Evolutionary conservation across 2,797 vertebrate genomes (phyloP), one percentile per base, ranked within the genome.

Genomic region (Siniperca scherzeri): DNA sequence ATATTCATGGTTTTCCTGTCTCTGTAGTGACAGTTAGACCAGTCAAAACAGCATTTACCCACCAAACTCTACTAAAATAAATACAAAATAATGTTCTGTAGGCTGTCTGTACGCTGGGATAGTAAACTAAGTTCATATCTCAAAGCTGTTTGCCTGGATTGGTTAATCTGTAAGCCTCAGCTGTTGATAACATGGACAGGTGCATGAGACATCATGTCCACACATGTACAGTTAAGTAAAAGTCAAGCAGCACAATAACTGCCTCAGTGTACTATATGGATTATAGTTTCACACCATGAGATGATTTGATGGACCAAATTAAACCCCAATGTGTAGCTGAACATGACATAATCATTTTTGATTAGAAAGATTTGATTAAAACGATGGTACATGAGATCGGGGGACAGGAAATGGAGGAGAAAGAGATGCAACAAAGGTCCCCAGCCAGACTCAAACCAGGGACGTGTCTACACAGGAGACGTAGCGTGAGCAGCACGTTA

Each of bases 281-380:
- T 83, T 65, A 69, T 33, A 67, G 27, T 27, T 73, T 70, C 14
- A 7, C 19, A 40, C 59, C 36, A n/a, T 25, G 50, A 42, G 7
- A 13, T 53, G 77, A 80, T 80, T 74, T 55, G 69, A 81, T 70
- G 0, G 0, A 76, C 25, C n/a, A 38, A 48, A 76, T 73, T 70
- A 70, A 81, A 55, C 19, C 48, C 19, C 1, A 9, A 10, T 0
- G 0, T 14, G 55, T 48, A 17, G 9, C 25, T 40, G 3, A 60
- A 53, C n/a, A 22, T 55, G 33, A 70, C 21, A 38, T 17, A 17
- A 53, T 40, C n/a, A 25, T 65, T 55, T 61, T 0, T 8, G 46
- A 61, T 30, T 22, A 14, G 9, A 60, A n/a, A n/a, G 36, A 61
- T 61, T 76, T 84, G 48, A 59, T 77, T 38, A 1, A 66, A 30